Percentiles rank a stretch among this genome's conserved stretches.
phyloP scores from a whole-genome alignment of 2,888 invertebrate genomes.

The Watsonalla binaria region DNA sequence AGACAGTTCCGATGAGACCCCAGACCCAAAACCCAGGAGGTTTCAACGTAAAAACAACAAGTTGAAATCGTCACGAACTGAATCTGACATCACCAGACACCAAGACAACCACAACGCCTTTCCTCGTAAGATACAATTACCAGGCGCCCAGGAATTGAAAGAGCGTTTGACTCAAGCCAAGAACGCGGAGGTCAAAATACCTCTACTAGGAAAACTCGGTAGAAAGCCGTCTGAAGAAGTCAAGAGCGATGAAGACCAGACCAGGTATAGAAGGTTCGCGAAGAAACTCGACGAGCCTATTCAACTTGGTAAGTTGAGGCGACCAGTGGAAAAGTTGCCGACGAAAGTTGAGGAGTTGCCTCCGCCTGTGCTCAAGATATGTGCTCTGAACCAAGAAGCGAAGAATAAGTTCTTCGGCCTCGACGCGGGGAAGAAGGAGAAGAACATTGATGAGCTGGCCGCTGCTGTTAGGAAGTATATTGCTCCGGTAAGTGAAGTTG shows the following conservation, averaged over 20 bases:
- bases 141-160: constrained; percentile 45
- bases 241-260: constrained; percentile 54
- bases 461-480: constrained; percentile 70
- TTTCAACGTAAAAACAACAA: constrained; percentile 68
- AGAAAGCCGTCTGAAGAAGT: constrained; percentile 54
- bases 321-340: constrained; percentile 48
- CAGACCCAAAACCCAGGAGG: constrained; percentile 53
- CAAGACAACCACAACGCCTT: constrained; percentile 52
- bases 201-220: constrained; percentile 57
- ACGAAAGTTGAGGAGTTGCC: constrained; percentile 38
- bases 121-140: constrained; percentile 38
- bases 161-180: constrained; percentile 54
- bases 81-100: constrained; percentile 59
- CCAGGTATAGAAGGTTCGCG: constrained; percentile 43
- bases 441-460: constrained; percentile 59
- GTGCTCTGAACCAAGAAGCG: constrained; percentile 58
- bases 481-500: constrained; percentile 52
- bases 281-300: constrained; percentile 63
- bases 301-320: constrained; percentile 58
- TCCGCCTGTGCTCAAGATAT: constrained; percentile 54
- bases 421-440: constrained; percentile 54
- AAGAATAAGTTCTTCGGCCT: constrained; percentile 71
- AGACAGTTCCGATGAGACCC: constrained; percentile 64
- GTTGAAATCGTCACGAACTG: constrained; percentile 64
- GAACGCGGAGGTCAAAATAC: constrained; percentile 52